A percentile compares a stretch with the other conserved stretches of the same genome.
Conservation (phyloP, 2,797 vertebrate genomes). For the Pangasius sanitwongsei region DNA sequence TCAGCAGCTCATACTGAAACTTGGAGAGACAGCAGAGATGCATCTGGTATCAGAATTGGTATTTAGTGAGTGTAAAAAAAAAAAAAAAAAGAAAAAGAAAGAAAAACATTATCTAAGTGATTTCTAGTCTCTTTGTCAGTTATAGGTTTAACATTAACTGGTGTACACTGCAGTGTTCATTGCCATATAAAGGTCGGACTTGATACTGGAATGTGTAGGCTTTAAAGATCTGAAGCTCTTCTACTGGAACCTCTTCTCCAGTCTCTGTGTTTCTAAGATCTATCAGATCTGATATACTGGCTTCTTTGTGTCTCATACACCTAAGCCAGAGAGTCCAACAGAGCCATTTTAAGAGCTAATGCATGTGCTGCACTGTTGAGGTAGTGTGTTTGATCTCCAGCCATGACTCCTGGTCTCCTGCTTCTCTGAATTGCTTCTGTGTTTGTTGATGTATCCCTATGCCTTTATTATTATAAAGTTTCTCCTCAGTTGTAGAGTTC, state of each 20-base stretch:
- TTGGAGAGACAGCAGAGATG: background rate
- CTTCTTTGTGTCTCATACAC: constrained; percentile 29
- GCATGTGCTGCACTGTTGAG: background rate
- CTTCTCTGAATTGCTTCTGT: constrained; percentile 25
- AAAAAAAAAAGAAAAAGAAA: background rate
- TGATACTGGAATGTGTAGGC: constrained; percentile 1
- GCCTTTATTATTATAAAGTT: background rate
- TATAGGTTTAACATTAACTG: background rate
- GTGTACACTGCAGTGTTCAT: background rate
- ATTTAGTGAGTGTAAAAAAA: background rate
- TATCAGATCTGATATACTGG: constrained; percentile 30
- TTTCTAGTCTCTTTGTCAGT: background rate
- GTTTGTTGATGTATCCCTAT: background rate
- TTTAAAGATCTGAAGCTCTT: constrained; percentile 30
- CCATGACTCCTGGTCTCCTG: background rate
- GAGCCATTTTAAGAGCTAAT: constrained; percentile 25
- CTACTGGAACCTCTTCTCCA: background rate
- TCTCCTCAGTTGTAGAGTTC: background rate
- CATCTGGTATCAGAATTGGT: background rate
- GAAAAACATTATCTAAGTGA: background rate
- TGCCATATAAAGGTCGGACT: background rate
- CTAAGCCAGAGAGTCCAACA: constrained; percentile 19
- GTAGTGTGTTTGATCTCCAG: constrained; percentile 26
- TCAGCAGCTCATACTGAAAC: background rate
- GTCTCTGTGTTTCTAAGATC: constrained; percentile 15